Conservation (phyloP, 23 tunicate species). For the Styela clava region DNA sequence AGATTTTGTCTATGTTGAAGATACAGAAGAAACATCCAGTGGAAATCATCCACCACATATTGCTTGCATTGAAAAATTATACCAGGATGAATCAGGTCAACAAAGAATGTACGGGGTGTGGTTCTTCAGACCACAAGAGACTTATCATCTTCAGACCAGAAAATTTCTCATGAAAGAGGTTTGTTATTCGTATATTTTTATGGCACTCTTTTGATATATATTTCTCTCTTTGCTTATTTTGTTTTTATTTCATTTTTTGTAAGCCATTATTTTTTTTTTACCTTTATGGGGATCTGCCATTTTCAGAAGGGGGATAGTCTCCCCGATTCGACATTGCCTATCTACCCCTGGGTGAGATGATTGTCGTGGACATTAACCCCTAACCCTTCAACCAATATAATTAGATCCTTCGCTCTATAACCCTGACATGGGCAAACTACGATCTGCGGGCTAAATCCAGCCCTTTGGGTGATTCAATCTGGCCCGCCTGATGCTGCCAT, state of each 20-base stretch:
- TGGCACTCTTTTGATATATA: background rate
- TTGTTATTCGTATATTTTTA: background rate
- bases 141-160: conserved; percentile 59
- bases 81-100: conserved; percentile 70
- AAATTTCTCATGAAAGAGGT: conserved; percentile 83
- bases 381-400: too few relatives aligned
- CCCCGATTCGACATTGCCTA: background rate
- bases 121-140: conserved; percentile 70
- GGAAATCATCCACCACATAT: conserved; percentile 40
- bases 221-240: background rate
- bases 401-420: too few relatives aligned
- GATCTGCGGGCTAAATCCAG: too few relatives aligned
- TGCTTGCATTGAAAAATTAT: conserved; percentile 75
- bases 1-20: conserved; percentile 82
- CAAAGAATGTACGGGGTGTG: conserved; percentile 74
- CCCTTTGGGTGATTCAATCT: too few relatives aligned
- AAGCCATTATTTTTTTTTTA: background rate
- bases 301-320: background rate
- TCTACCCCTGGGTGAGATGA: too few relatives aligned
- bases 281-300: too few relatives aligned
- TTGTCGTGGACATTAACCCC: too few relatives aligned
- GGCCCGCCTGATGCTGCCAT: too few relatives aligned
- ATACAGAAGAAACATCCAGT: conserved; percentile 38
- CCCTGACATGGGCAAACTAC: too few relatives aligned
- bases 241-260: background rate